Percentiles rank a stretch among this genome's conserved stretches.
Evolutionary conservation across 2,888 invertebrate genomes (phyloP).

Genomic region (Clusia tigrina): DNA sequence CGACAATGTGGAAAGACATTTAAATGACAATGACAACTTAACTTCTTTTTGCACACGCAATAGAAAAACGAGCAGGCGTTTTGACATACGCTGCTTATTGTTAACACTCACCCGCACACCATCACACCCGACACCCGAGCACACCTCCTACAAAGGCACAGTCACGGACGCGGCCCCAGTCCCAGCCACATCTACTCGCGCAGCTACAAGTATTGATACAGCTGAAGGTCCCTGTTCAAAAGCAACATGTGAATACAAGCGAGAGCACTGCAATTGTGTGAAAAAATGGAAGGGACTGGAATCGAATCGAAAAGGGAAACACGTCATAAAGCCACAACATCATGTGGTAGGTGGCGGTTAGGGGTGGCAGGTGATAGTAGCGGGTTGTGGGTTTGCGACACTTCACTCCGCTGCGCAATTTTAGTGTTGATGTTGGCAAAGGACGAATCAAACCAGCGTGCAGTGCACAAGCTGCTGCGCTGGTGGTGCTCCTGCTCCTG

Average conservation of each 20-base stretch:
- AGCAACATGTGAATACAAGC: no score
- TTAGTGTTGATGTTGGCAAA: background rate
- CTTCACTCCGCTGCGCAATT: background rate
- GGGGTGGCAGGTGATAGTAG: background rate
- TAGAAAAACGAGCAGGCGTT: conserved; percentile 16
- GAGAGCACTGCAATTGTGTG: no score
- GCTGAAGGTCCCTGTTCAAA: no score
- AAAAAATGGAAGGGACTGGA: no score
- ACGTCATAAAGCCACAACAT: conserved; percentile 37
- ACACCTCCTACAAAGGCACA: no score
- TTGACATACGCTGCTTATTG: background rate
- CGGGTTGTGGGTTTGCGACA: background rate
- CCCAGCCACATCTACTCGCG: no score
- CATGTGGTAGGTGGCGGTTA: conserved; percentile 15
- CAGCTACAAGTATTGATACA: no score
- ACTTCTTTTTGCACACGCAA: conserved; percentile 41
- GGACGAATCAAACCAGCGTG: background rate
- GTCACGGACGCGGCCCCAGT: no score
- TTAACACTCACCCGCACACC: background rate
- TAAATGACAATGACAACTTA: conserved; percentile 53
- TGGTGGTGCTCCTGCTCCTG: conserved; percentile 46
- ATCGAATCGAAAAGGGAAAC: conserved; percentile 42
- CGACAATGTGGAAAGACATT: conserved; percentile 51
- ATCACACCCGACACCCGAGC: no score
- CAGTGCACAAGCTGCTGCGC: conserved; percentile 2